Percentiles rank a stretch among this genome's conserved stretches.
Evolutionary conservation across 2,888 invertebrate genomes (phyloP).

Genomic region (Pandemis heparana): DNA sequence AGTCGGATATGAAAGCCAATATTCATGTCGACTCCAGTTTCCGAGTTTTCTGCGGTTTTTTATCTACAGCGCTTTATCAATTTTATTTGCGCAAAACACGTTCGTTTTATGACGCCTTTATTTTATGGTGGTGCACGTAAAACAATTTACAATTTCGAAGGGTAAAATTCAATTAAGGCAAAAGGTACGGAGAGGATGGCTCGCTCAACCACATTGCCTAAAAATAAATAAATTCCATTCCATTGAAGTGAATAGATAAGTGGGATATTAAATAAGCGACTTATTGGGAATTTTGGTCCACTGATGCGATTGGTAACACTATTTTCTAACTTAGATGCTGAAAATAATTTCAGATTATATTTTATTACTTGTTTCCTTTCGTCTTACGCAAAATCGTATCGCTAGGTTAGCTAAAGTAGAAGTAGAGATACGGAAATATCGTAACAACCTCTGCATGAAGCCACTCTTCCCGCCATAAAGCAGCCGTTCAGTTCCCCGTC

Average conservation of each 20-base stretch:
- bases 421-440: slow-evolving; percentile 6
- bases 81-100: slow-evolving; percentile 37
- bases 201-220: slow-evolving; percentile 30
- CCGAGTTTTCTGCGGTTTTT: slow-evolving; percentile 24
- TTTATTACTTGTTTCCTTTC: neutral
- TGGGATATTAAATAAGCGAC: slow-evolving; percentile 1
- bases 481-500: slow-evolving; percentile 23
- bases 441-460: slow-evolving; percentile 18
- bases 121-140: slow-evolving; percentile 44
- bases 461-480: slow-evolving; percentile 26
- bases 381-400: neutral
- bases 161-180: slow-evolving; percentile 60
- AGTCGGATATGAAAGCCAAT: slow-evolving; percentile 25
- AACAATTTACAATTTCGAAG: slow-evolving; percentile 60
- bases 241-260: slow-evolving; percentile 8
- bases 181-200: slow-evolving; percentile 19
- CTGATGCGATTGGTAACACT: neutral
- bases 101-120: slow-evolving; percentile 43
- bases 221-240: slow-evolving; percentile 20
- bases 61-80: slow-evolving; percentile 25
- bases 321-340: no score
- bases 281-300: neutral
- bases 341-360: no score
- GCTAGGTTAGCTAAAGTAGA: neutral
- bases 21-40: slow-evolving; percentile 26